phyloP scores from a whole-genome alignment of 2,113 vertebrate species.

The Colaptes auratus region DNA sequence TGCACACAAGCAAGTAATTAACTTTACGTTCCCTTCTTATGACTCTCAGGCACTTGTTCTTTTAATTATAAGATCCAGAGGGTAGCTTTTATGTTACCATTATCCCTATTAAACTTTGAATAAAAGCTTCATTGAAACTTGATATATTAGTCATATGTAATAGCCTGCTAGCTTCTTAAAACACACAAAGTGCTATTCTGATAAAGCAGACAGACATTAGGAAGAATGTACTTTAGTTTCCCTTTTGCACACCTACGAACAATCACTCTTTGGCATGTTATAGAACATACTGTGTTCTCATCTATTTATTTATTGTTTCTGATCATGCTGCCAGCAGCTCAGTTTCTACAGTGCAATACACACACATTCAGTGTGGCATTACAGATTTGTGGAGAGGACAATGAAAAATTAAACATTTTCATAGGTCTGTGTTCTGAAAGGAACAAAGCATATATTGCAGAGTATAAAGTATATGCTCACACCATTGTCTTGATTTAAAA shows the following conservation, averaged over 20 bases:
- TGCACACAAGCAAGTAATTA: constrained; percentile 26
- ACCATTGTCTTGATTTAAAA: accelerated
- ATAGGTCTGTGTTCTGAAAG: background rate
- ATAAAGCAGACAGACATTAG: background rate
- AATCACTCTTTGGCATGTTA: background rate
- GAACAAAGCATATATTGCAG: background rate
- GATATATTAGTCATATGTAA: constrained; percentile 37
- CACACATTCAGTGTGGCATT: background rate
- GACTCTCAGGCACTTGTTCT: constrained; percentile 4
- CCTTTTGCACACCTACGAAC: background rate
- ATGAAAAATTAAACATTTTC: background rate
- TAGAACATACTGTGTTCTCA: background rate
- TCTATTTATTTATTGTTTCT: background rate
- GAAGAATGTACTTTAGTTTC: background rate
- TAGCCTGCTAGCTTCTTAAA: background rate
- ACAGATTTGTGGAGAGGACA: background rate
- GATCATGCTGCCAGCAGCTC: background rate
- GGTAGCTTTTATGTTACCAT: constrained; percentile 22
- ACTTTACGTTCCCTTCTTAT: background rate
- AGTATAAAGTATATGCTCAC: background rate
- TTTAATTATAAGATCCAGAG: constrained; percentile 44
- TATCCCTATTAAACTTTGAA: constrained; percentile 11
- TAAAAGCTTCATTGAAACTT: constrained; percentile 29
- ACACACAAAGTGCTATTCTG: background rate
- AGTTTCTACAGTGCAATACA: background rate